Conservation (phyloP, 2,797 vertebrate genomes). For the Pogoniulus pusillus region DNA sequence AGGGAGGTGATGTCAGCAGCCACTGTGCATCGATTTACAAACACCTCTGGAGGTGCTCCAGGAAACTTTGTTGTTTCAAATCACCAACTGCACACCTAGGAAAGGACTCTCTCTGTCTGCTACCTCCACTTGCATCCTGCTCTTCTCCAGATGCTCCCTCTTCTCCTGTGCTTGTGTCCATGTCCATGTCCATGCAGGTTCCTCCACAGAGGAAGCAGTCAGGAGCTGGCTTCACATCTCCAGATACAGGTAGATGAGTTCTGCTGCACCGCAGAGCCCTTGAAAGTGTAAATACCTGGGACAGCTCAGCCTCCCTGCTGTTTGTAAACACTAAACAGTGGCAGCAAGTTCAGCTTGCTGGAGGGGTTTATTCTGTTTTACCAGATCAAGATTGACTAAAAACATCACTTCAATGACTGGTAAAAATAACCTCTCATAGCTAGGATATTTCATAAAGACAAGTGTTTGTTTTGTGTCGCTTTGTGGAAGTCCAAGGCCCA, state of each 20-base stretch:
- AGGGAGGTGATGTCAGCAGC: background rate
- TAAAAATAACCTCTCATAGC: slow-evolving; percentile 26
- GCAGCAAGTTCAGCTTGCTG: slow-evolving; percentile 25
- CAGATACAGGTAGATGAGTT: fast-evolving
- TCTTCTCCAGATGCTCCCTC: background rate
- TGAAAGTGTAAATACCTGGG: slow-evolving; percentile 10
- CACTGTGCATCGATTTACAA: background rate
- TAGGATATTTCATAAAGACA: slow-evolving; percentile 30
- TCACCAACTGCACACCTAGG: background rate
- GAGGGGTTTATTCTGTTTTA: slow-evolving; percentile 13
- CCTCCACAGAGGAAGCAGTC: background rate
- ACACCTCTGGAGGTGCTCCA: background rate
- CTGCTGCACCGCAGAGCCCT: background rate
- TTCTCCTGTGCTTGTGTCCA: background rate
- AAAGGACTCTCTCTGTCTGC: background rate
- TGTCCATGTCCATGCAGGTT: fast-evolving
- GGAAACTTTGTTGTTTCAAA: background rate
- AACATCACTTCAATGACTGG: slow-evolving; percentile 6
- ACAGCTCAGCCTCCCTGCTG: background rate
- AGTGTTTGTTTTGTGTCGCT: slow-evolving; percentile 17
- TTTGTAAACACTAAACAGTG: slow-evolving; percentile 9
- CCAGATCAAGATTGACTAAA: slow-evolving; percentile 24
- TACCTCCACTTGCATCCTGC: background rate
- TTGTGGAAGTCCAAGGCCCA: slow-evolving; percentile 33
- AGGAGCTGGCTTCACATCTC: background rate